Base-by-base conservation (phyloP, 2,797 vertebrate species). In the Muraenolepis orangiensis region DNA sequence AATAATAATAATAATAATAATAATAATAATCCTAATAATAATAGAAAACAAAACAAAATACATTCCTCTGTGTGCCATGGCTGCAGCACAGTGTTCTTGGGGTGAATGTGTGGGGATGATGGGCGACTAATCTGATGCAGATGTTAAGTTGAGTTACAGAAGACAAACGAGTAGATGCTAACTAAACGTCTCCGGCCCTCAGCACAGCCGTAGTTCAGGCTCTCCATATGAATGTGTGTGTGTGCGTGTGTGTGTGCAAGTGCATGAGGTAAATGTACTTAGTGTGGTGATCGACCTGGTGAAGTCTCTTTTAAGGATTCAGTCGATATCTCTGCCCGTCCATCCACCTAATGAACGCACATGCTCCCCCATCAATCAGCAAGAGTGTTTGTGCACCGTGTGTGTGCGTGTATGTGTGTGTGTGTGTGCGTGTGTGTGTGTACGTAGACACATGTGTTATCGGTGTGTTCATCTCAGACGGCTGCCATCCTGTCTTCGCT, bases 201-300 rank as follows among this genome's bases (percentile, higher is more conserved):
- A n/a, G n/a, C n/a, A n/a, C n/a, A n/a, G n/a, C n/a, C n/a, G n/a
- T n/a, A n/a, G n/a, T 95, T 92, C 90, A 92, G 88, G 79, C 81
- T 82, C 78, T 66, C 88, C 66, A 80, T 18, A 75, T 67, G 73
- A 34, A 70, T 66, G 29, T 13, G 64, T 69, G 70, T 28, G 6
- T 78, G 32, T 74, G 29, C 42, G 20, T 69, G 42, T 72, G 34
- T 57, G 38, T 31, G 23, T 57, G 66, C 72, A 70, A 70, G 74
- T 71, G 26, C 66, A 13, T 72, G 70, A 46, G 38, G 11, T 40
- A 36, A 57, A 77, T 31, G 71, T 26, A n/a, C 34, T 12, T 36
- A 34, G 67, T 61, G 66, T 38, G 26, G 66, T 6, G 26, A 77
- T 16, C 70, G 67, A 82, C 79, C 69, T 36, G 70, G 71, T 69